Conservation (phyloP, 1,140 invertebrate genomes). For the Lasaia peninsularis region DNA sequence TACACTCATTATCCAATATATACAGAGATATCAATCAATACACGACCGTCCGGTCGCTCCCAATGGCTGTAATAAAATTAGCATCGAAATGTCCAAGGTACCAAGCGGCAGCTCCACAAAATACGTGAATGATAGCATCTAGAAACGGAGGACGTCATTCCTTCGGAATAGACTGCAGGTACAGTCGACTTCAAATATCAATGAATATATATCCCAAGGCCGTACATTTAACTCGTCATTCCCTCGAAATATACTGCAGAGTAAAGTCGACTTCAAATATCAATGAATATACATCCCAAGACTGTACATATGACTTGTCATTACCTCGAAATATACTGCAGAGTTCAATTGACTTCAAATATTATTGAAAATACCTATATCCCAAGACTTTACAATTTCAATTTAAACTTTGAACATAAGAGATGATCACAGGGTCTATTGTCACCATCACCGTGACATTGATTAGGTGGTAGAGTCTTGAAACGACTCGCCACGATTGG, state of each 20-base stretch:
- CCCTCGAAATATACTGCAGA: neutral
- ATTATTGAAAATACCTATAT: neutral
- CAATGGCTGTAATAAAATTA: constrained; percentile 18
- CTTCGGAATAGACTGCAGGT: constrained; percentile 1
- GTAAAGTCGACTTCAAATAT: neutral
- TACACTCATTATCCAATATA: neutral
- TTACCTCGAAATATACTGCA: neutral
- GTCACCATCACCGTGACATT: too few relatives aligned
- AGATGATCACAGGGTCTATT: too few relatives aligned
- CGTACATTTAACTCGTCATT: too few relatives aligned
- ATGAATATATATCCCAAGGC: neutral
- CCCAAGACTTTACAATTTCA: too few relatives aligned
- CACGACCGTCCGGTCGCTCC: constrained; percentile 8
- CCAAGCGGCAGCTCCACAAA: neutral
- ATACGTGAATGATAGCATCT: constrained; percentile 10
- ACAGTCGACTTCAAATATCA: neutral
- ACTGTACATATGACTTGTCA: too few relatives aligned
- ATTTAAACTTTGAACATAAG: too few relatives aligned
- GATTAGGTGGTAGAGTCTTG: too few relatives aligned
- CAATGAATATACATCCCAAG: neutral
- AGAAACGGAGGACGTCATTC: neutral
- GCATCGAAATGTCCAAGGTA: constrained; percentile 15
- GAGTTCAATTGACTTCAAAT: neutral
- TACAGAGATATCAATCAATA: constrained; percentile 23
- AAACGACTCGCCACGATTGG: too few relatives aligned